phyloP scores from a whole-genome alignment of 2,797 vertebrate species.

The Mastacembelus armatus region DNA sequence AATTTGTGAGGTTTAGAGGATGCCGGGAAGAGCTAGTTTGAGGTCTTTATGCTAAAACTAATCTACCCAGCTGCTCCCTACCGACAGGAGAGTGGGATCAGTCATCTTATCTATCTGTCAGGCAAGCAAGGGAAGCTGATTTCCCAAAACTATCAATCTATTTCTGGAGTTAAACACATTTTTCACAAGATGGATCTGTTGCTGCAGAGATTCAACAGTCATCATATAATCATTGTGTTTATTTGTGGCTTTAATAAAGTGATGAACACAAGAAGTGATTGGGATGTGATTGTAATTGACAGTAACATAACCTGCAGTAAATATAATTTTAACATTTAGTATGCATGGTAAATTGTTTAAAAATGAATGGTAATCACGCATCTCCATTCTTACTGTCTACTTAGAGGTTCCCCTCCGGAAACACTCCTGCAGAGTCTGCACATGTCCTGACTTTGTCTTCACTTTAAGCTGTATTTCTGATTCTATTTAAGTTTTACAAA shows the following conservation, averaged over 20 bases:
- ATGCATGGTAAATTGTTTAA: too few relatives aligned
- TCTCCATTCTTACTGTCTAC: background rate
- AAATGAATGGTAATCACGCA: too few relatives aligned
- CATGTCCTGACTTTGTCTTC: conserved; percentile 12
- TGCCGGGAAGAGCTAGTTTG: too few relatives aligned
- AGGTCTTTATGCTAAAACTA: too few relatives aligned
- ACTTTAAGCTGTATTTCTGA: conserved; percentile 50
- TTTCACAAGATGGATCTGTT: too few relatives aligned
- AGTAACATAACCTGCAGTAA: background rate
- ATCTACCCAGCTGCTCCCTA: too few relatives aligned
- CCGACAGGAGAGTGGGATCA: too few relatives aligned
- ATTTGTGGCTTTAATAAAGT: background rate
- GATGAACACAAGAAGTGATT: background rate
- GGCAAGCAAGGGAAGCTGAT: too few relatives aligned
- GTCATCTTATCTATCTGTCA: background rate
- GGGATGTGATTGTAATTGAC: background rate
- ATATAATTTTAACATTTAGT: conserved; percentile 19
- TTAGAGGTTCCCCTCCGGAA: background rate
- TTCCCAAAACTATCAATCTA: background rate
- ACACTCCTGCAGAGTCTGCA: conserved; percentile 1
- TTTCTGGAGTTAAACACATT: background rate
- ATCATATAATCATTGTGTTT: background rate
- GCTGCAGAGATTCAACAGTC: too few relatives aligned
- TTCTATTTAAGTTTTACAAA: conserved; percentile 68
- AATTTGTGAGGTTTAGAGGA: too few relatives aligned